These are phyloP conservation scores for Polia nebulosa DNA, from an alignment of 2,888 invertebrate species.

Conservation along the genomic window DNA sequence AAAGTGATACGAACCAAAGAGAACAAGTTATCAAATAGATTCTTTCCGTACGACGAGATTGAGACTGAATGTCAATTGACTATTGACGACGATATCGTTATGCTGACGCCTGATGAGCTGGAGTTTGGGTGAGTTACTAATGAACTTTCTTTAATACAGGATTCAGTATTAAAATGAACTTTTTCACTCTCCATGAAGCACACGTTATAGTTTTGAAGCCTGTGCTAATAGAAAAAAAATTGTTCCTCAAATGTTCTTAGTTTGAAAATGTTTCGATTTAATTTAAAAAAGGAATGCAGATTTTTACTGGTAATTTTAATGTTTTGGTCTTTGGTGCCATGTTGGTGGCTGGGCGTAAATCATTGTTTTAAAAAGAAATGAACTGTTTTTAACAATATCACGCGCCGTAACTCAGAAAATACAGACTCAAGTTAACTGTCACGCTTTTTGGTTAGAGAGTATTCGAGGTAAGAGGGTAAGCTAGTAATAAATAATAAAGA, in stretches of 20 bases:
- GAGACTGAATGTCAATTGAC: constrained; percentile 99
- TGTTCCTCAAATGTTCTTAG: not conserved
- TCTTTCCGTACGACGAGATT: constrained; percentile 98
- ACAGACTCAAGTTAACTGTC: not conserved
- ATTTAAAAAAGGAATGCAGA: not conserved
- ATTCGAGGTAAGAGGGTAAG: not conserved
- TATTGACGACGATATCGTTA: constrained; percentile 98
- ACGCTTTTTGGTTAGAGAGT: not conserved
- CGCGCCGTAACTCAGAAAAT: not conserved
- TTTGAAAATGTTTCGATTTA: not conserved
- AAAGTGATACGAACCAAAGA: constrained; percentile 97
- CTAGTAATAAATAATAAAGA: not conserved
- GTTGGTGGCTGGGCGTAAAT: not conserved
- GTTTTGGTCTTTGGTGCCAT: not conserved
- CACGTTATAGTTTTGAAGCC: not conserved
- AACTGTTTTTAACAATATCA: not conserved
- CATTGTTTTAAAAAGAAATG: too few species aligned
- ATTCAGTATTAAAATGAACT: too few species aligned
- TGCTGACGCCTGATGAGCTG: constrained; percentile 98
- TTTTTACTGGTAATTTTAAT: not conserved
- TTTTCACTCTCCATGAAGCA: not conserved
- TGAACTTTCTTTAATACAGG: not conserved
- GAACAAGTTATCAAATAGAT: constrained; percentile 98
- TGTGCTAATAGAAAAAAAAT: not conserved
- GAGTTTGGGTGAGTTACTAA: constrained; percentile 95